These are phyloP conservation scores for Hydractinia echinata DNA, from an alignment of 30 jellyfish, hydroid and myxozoan genomes.

Conservation along the genomic window DNA sequence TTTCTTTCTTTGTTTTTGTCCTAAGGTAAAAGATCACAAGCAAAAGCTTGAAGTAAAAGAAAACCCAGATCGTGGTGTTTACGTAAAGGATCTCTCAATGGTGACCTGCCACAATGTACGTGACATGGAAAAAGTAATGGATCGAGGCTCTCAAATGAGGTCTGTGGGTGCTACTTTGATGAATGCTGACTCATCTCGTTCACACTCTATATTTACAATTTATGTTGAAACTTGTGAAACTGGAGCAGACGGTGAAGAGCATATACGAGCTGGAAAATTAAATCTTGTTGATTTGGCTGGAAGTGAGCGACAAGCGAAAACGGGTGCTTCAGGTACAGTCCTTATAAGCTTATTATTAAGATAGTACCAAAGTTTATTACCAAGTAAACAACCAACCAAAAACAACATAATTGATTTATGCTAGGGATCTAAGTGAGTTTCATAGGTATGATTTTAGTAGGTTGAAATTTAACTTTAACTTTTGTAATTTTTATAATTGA, in stretches of 20 bases:
- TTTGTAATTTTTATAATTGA: background rate
- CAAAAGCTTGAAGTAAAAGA: slow-evolving; percentile 84
- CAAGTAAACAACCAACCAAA: background rate
- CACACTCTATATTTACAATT: slow-evolving; percentile 95
- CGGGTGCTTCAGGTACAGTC: slow-evolving; percentile 76
- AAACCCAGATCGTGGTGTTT: slow-evolving; percentile 92
- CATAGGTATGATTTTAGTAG: too few species aligned
- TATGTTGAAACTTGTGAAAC: slow-evolving; percentile 88
- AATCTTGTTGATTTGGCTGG: slow-evolving; percentile 98
- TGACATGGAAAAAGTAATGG: slow-evolving; percentile 98
- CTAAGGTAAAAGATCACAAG: slow-evolving; percentile 64
- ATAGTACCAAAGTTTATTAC: background rate
- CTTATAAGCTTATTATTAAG: background rate
- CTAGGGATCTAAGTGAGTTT: too few species aligned
- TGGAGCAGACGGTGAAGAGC: slow-evolving; percentile 92
- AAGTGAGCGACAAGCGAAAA: slow-evolving; percentile 93
- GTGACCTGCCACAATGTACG: slow-evolving; percentile 80
- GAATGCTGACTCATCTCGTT: slow-evolving; percentile 97
- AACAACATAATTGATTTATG: too few species aligned
- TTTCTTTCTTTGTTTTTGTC: too few species aligned
- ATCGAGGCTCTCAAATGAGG: slow-evolving; percentile 74
- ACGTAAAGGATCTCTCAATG: slow-evolving; percentile 75
- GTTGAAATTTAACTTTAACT: too few species aligned
- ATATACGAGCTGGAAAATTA: slow-evolving; percentile 87
- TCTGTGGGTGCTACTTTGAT: slow-evolving; percentile 97